Base-by-base conservation (phyloP, 2,888 invertebrate genomes). In the Cyclophora punctaria region DNA sequence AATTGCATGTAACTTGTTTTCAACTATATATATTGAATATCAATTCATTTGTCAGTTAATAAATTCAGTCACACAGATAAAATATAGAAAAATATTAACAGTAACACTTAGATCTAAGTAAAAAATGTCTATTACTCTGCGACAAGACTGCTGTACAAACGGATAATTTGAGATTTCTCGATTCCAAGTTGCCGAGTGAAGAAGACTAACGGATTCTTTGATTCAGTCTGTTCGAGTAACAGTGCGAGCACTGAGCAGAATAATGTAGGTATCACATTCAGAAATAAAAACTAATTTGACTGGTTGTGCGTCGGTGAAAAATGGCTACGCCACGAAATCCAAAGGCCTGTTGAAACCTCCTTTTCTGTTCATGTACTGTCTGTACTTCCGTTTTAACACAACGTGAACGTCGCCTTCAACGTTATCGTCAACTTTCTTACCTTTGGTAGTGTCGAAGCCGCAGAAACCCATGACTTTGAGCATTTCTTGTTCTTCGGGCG, bases 281-380 rank as follows among this genome's bases (percentile, higher is more conserved):
- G 50, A 50, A 37, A 55, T 47, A 50, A 41, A 43, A 51, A 46
- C 44, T 45, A 43, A 44, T 43, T 7, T 34, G 53, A 58, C 55
- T 48, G 20, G 37, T 37, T 48, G 47, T 83, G 53, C 48, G 56
- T 57, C 3, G 45, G 50, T 51, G 49, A 49, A 49, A 52, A 34
- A 7, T 41, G n/a, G 45, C 70, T 90, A 97, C 60, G 97, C 97
- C 60, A 98, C 97, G 88, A 98, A 98, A 84, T 99, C 99, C 59
- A 99, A 87, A 43, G 99, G 99, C 74, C 99, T 91, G 84, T 99
- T 99, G 85, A 99, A 99, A 50, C 99, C 99, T 58, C 99, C 99
- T 83, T 98, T 97, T 57, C 99, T 92, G 84, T 99, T 99, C 99
- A 99, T 99, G 78, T 99, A 99, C 86, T 99, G 99, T 67, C 98